Percentiles rank a stretch among this genome's conserved stretches.
These are phyloP conservation scores for Rhadina sibilatrix DNA, from an alignment of 2,113 vertebrate species.

Conservation along the genomic window DNA sequence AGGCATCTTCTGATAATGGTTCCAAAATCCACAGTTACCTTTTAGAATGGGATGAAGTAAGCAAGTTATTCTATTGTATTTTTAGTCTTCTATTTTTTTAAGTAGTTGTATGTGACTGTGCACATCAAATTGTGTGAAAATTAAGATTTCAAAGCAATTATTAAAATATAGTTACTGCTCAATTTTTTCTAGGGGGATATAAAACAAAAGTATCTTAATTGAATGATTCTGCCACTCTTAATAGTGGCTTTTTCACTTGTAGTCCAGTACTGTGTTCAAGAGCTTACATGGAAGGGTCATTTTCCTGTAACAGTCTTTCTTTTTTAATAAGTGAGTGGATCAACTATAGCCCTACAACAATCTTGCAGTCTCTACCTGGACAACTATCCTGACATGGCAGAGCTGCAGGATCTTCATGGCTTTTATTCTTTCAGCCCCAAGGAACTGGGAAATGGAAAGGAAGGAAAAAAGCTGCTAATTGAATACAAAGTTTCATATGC, in stretches of 20 bases:
- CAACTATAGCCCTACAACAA: background rate
- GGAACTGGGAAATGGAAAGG: background rate
- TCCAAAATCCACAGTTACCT: constrained; percentile 94
- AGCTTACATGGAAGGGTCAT: background rate
- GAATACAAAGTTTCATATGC: background rate
- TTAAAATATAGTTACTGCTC: background rate
- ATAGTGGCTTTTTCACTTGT: background rate
- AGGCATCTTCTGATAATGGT: constrained; percentile 95
- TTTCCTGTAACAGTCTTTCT: background rate
- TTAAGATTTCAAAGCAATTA: background rate
- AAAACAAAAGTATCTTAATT: background rate
- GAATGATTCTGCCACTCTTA: background rate
- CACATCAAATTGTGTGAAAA: background rate
- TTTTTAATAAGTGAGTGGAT: background rate
- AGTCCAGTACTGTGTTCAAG: background rate
- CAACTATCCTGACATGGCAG: background rate
- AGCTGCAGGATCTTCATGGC: background rate
- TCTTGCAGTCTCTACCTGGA: background rate
- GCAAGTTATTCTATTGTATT: constrained; percentile 28
- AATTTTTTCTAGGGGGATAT: background rate
- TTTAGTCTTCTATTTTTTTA: background rate
- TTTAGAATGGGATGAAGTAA: constrained; percentile 97
- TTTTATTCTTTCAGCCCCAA: background rate
- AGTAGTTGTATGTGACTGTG: background rate
- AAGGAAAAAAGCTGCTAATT: background rate